Evolutionary conservation across 1,140 invertebrate genomes (phyloP).

Genomic region (Aphis craccivora): DNA sequence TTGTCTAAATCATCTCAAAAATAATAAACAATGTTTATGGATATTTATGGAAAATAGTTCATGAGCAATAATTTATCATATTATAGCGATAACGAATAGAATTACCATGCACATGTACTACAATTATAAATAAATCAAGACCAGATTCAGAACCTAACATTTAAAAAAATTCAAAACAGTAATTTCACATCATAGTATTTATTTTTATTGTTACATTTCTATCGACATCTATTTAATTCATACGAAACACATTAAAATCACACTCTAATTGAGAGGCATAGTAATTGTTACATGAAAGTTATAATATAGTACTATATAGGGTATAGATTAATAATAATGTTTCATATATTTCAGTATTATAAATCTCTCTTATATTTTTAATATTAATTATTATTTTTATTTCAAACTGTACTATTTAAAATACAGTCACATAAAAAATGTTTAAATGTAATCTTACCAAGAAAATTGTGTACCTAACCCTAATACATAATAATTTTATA

Average conservation of each 20-base stretch:
- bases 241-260: constrained; percentile 47
- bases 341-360: constrained; percentile 42
- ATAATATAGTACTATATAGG: constrained; percentile 6
- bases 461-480: background rate
- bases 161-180: background rate
- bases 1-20: background rate
- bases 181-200: constrained; percentile 26
- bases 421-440: background rate
- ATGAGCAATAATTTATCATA: background rate
- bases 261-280: constrained; percentile 12
- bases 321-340: constrained; percentile 18
- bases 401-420: background rate
- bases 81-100: background rate
- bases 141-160: background rate
- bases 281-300: background rate
- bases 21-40: background rate
- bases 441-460: constrained; percentile 8
- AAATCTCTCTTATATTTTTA: constrained; percentile 38
- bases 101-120: background rate
- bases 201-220: constrained; percentile 33
- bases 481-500: constrained; percentile 1
- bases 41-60: background rate
- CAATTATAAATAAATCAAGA: background rate
- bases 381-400: background rate
- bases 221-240: constrained; percentile 7